phyloP scores from a whole-genome alignment of 2,888 invertebrate species.

The Hofmannophila pseudospretella region DNA sequence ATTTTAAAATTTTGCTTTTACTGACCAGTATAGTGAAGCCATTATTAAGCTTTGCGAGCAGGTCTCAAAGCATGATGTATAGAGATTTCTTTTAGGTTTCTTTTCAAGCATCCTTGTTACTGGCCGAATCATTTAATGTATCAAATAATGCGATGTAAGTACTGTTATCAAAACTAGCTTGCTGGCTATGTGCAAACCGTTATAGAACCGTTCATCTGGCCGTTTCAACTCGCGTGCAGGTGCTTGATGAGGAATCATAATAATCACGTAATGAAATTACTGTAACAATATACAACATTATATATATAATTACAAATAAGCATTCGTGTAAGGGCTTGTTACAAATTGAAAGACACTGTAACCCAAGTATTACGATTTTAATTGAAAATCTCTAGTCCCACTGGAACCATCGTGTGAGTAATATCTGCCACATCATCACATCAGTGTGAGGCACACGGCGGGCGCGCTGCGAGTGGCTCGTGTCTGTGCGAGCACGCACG shows the following conservation, averaged over 20 bases:
- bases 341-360: slow-evolving; percentile 79
- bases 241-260: slow-evolving; percentile 70
- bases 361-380: slow-evolving; percentile 80
- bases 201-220: slow-evolving; percentile 21
- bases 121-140: slow-evolving; percentile 10
- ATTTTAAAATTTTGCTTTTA: slow-evolving; percentile 65
- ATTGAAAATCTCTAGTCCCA: slow-evolving; percentile 84
- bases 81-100: slow-evolving; percentile 72
- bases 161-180: slow-evolving; percentile 13
- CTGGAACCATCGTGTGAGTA: slow-evolving; percentile 77
- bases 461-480: slow-evolving; percentile 19
- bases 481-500: slow-evolving; percentile 12
- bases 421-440: slow-evolving; percentile 39
- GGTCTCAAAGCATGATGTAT: slow-evolving; percentile 74
- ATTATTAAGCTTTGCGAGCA: slow-evolving; percentile 60
- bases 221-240: slow-evolving; percentile 36
- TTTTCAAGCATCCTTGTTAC: slow-evolving; percentile 65
- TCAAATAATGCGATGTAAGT: slow-evolving; percentile 13
- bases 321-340: slow-evolving; percentile 81
- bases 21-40: slow-evolving; percentile 59
- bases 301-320: slow-evolving; percentile 70
- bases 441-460: slow-evolving; percentile 31
- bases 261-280: slow-evolving; percentile 78
- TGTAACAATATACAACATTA: slow-evolving; percentile 74
- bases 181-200: slow-evolving; percentile 9